Conservation (phyloP, 2,888 invertebrate genomes). For the Ectemnius continuus region DNA sequence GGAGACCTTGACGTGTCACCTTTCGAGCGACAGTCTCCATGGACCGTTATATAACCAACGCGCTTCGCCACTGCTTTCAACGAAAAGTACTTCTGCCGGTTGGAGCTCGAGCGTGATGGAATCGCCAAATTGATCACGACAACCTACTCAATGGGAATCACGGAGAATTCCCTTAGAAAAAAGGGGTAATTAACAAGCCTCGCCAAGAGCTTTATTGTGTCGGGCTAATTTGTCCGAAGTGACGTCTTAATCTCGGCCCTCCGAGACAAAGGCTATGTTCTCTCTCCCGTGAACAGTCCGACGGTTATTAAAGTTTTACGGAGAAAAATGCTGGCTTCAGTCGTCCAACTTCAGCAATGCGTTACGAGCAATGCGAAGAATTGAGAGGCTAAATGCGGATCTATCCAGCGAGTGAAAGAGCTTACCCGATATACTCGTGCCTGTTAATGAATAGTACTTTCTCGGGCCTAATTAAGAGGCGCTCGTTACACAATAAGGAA, state of each 20-base stretch:
- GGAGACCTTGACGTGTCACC: slow-evolving; percentile 24
- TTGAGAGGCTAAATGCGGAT: slow-evolving; percentile 13
- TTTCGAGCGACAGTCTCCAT: slow-evolving; percentile 19
- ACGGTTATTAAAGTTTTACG: slow-evolving; percentile 12
- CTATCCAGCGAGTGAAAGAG: slow-evolving; percentile 9
- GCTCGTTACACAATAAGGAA: slow-evolving; percentile 8
- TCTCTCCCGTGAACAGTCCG: neutral
- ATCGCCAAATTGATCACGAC: too few relatives aligned
- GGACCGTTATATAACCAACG: slow-evolving; percentile 29
- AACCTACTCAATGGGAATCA: too few relatives aligned
- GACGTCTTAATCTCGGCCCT: slow-evolving; percentile 7
- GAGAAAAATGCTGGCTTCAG: slow-evolving; percentile 8
- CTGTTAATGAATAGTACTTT: slow-evolving; percentile 6
- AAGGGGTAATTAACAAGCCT: neutral
- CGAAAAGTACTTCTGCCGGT: too few relatives aligned
- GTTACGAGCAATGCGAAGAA: slow-evolving; percentile 27
- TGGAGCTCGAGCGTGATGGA: too few relatives aligned
- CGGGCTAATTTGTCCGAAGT: neutral
- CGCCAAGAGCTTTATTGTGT: neutral
- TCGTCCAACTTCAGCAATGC: slow-evolving; percentile 10
- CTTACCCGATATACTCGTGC: neutral
- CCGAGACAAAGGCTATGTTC: neutral
- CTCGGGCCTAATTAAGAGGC: slow-evolving; percentile 35
- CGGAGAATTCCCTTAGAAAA: too few relatives aligned
- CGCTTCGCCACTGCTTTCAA: slow-evolving; percentile 5